Evolutionary conservation across 2,113 vertebrate species (phyloP), one percentile per base, ranked within the genome.

Genomic region (Grammomys surdaster): DNA sequence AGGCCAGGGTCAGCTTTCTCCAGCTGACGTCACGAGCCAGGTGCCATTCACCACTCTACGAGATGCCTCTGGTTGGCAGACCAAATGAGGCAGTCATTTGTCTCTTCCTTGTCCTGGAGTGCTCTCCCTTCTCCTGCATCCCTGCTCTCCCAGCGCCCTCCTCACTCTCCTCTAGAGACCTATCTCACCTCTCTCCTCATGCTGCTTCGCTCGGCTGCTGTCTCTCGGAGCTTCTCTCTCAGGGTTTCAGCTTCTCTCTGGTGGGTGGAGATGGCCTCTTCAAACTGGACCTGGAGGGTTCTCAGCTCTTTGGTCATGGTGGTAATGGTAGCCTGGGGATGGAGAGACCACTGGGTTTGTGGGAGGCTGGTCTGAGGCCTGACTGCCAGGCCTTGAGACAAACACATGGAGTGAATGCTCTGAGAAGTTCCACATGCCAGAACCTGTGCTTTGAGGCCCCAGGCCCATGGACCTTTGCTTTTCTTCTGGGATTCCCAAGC

Each of bases 211-310:
- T 98, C 97, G 3, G 98, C 97, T 0, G 31, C 97, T 78, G 98
- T 24, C 63, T 98, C 98, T 90, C 97, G 98, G 92, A 99, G 95
- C 76, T 98, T 98, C 90, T 98, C 93, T 0, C 90, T 97, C 73
- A 99, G 95, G 56, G 97, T 97, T 36, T 91, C 93, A 60, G 98
- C 95, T 5, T 98, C 95, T 33, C 76, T 95, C 97, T 98, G 98
- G 70, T 98, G 98, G 43, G 97, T 97, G 6, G 93, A 69, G 65
- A 98, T 84, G 48, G 99, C 98, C 7, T 98, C 98, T 91, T 99
- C 98, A 77, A 99, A 99, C 75, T 97, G 98, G 69, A 84, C 86
- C 43, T 82, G 98, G 20, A 99, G 96, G 70, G 96, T 63, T 16
- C 96, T 93, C 87, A 99, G 96, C 90, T 99, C 98, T 36, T 92